Evolutionary conservation across 2,113 vertebrate species (phyloP).

Genomic region (Labeo catla): DNA sequence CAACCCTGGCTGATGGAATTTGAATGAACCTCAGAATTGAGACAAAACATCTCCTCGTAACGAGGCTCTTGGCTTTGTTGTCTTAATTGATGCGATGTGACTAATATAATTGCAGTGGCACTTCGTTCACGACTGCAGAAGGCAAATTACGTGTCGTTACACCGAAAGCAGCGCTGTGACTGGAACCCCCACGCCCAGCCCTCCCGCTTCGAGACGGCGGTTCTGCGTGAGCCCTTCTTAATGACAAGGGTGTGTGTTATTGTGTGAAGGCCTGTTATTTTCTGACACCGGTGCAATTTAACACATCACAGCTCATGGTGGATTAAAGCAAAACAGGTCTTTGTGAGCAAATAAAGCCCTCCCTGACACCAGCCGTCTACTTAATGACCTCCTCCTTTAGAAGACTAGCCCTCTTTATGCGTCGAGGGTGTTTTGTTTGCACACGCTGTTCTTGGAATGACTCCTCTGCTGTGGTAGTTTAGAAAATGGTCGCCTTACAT

Average conservation of each 20-base stretch:
- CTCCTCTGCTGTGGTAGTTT: slow-evolving; percentile 12
- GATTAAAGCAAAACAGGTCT: slow-evolving; percentile 63
- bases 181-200: background rate
- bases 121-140: slow-evolving; percentile 21
- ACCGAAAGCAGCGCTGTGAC: slow-evolving; percentile 17
- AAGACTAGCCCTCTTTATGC: slow-evolving; percentile 30
- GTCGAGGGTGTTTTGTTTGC: slow-evolving; percentile 27
- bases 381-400: slow-evolving; percentile 22
- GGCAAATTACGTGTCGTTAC: slow-evolving; percentile 23
- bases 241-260: background rate
- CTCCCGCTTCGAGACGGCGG: background rate
- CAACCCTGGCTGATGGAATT: background rate
- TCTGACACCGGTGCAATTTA: slow-evolving; percentile 69
- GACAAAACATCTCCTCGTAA: slow-evolving; percentile 50
- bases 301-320: slow-evolving; percentile 64
- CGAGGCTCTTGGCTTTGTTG: slow-evolving; percentile 49
- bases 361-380: slow-evolving; percentile 31
- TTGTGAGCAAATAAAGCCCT: slow-evolving; percentile 37
- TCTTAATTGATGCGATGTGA: slow-evolving; percentile 37
- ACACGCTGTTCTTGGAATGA: background rate
- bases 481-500: slow-evolving; percentile 18
- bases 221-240: slow-evolving; percentile 14
- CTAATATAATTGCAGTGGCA: slow-evolving; percentile 48
- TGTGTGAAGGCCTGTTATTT: slow-evolving; percentile 63
- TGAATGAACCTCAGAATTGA: background rate